phyloP scores from a whole-genome alignment of 2,113 vertebrate species.

The Microcebus griseorufus region DNA sequence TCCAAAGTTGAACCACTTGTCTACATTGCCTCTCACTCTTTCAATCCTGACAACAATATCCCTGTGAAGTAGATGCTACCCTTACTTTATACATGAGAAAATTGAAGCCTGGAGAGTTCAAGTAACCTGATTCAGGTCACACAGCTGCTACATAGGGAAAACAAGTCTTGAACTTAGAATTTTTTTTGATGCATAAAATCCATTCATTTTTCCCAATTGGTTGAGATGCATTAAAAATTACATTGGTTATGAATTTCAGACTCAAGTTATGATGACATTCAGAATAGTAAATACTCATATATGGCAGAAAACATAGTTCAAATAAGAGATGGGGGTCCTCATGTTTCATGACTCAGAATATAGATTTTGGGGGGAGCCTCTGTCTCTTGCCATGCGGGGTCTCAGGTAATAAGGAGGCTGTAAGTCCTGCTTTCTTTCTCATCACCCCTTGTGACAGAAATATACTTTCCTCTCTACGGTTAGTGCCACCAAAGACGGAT shows the following conservation, averaged over 20 bases:
- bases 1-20: background rate
- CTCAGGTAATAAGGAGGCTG: background rate
- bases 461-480: background rate
- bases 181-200: background rate
- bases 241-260: background rate
- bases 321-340: background rate
- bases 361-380: background rate
- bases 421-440: background rate
- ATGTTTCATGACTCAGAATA: background rate
- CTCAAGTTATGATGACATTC: background rate
- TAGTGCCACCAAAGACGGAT: slow-evolving; percentile 19
- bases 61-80: background rate
- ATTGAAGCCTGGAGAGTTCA: background rate
- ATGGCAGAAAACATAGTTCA: background rate
- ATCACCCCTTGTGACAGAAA: background rate
- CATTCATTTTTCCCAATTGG: background rate
- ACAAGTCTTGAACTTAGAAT: background rate
- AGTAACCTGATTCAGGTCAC: too few relatives aligned
- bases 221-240: slow-evolving; percentile 4
- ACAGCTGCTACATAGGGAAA: background rate
- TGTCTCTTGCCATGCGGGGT: background rate
- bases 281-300: background rate
- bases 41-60: background rate
- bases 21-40: background rate
- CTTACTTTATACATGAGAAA: background rate